phyloP scores from a whole-genome alignment of 2,888 invertebrate genomes.

The Poecilus cupreus region DNA sequence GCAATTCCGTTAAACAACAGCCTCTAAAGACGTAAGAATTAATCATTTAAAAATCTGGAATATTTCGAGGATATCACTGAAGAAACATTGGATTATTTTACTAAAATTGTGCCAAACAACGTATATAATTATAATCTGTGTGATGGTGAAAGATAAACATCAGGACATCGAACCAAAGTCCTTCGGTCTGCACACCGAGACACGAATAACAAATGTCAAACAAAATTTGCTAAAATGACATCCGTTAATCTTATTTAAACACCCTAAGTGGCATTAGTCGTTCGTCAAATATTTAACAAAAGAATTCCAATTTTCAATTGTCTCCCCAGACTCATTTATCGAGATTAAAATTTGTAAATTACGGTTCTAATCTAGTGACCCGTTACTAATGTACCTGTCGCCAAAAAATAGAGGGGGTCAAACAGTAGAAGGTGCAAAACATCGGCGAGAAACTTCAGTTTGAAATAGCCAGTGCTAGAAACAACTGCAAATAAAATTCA shows the following conservation, averaged over 20 bases:
- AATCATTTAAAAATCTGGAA: too few relatives aligned
- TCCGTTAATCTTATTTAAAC: not conserved
- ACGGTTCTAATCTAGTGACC: not conserved
- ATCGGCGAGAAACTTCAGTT: not conserved
- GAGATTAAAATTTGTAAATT: not conserved
- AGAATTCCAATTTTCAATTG: not conserved
- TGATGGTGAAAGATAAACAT: too few relatives aligned
- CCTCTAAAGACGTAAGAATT: too few relatives aligned
- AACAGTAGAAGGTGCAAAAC: not conserved
- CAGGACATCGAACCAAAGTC: too few relatives aligned
- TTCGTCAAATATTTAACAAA: conserved; percentile 1
- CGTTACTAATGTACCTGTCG: not conserved
- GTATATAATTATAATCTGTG: too few relatives aligned
- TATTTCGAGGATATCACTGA: too few relatives aligned
- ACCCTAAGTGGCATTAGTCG: not conserved
- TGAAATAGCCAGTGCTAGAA: not conserved
- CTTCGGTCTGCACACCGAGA: too few relatives aligned
- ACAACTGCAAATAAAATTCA: not conserved
- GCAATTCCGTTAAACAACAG: too few relatives aligned
- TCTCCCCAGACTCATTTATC: not conserved
- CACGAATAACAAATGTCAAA: too few relatives aligned
- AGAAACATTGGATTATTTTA: too few relatives aligned
- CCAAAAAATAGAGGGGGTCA: not conserved
- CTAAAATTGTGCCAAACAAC: too few relatives aligned
- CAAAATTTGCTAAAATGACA: not conserved